Base-by-base conservation (phyloP, 2,888 invertebrate genomes). In the Drosophila rubida region DNA sequence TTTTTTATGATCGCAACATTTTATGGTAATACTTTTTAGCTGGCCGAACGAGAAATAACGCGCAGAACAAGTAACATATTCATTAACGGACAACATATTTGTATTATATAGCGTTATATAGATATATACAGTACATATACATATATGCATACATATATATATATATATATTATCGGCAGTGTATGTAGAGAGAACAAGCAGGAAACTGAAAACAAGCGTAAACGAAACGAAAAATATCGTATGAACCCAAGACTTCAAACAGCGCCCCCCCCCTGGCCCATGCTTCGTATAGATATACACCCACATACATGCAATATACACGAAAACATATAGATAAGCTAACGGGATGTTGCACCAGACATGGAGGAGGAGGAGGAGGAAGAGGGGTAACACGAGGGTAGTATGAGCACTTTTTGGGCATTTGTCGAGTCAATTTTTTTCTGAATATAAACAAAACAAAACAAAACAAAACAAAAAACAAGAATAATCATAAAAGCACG, bases 21-120 rank as follows among this genome's bases (percentile, higher is more conserved):
- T 69, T 65, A 75, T 62, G 65, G 65, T 45, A 69, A 73, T 69
- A 78, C 68, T 66, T 80, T 54, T 78, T 73, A 75, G 57, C 60
- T 59, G 71, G 67, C 64, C 39, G 32, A 32, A 32, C 32, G 32
- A 48, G 58, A 64, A 61, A 44, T 46, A 53, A 11, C 16, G 7
- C 23, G 23, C 59, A 42, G 30, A 14, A 55, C 42, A 51, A 44
- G 14, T 16, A 50, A 55, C 22, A 54, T 53, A 54, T 37, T 50
- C 51, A 62, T 62, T 45, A 63, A 68, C 60, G 54, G 53, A 61
- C 41, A 64, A 71, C 53, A 51, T 63, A 73, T 42, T 67, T 75
- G 74, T 78, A 73, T 69, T 76, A 81, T 78, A 82, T 50, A 73
- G 55, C 27, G 63, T 53, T 60, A 72, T 72, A 63, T 59, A 37